Evolutionary conservation across 2,888 invertebrate genomes (phyloP).

Genomic region (Thysanoteuthis rhombus): DNA sequence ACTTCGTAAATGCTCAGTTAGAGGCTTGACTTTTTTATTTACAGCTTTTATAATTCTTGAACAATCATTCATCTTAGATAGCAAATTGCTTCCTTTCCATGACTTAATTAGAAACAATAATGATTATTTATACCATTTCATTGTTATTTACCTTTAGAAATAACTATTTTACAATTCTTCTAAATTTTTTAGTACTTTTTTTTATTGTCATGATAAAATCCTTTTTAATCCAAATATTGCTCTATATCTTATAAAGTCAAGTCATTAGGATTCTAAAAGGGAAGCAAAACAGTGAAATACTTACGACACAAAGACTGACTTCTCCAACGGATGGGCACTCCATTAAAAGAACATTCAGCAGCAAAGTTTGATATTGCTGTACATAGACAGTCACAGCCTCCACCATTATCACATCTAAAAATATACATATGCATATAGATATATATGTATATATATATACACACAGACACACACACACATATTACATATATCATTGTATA

Average conservation of each 20-base stretch:
- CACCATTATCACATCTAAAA: conserved; percentile 14
- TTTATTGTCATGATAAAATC: no score
- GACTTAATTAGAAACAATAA: no score
- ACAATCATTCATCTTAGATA: no score
- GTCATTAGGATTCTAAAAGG: background rate
- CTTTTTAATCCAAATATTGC: background rate
- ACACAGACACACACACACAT: no score
- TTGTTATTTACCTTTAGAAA: background rate
- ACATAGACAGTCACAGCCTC: conserved; percentile 20
- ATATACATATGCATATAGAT: background rate
- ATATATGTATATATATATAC: background rate
- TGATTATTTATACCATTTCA: no score
- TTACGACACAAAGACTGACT: conserved; percentile 27
- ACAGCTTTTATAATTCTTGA: no score
- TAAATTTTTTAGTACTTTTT: no score
- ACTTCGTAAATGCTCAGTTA: no score
- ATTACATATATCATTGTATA: no score
- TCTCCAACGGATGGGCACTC: conserved; percentile 19
- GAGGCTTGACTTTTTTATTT: no score
- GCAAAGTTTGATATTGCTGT: conserved; percentile 26
- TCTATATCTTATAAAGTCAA: background rate
- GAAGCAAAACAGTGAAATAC: background rate
- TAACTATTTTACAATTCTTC: background rate
- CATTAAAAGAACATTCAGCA: conserved; percentile 17
- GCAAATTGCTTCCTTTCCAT: no score